Conservation (phyloP, 2,113 vertebrate species). For the Neolamprologus sp. region DNA sequence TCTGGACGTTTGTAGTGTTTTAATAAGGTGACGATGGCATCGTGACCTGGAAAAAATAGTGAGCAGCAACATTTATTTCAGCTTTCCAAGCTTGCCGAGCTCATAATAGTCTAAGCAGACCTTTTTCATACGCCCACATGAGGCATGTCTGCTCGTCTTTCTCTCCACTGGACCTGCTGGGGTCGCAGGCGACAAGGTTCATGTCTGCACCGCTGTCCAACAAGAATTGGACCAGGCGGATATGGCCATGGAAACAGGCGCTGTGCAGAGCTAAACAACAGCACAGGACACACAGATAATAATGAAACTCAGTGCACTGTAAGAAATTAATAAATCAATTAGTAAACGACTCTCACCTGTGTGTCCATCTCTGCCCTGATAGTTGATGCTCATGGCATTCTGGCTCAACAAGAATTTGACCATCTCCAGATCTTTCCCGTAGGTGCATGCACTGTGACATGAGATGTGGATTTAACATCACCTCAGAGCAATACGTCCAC, state of each 20-base stretch:
- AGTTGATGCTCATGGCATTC: conserved; percentile 83
- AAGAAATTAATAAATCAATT: neutral
- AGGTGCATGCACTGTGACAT: conserved; percentile 84
- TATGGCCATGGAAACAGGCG: conserved; percentile 92
- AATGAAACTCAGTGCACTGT: neutral
- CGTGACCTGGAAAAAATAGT: conserved; percentile 74
- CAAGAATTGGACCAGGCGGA: conserved; percentile 87
- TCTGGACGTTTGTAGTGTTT: conserved; percentile 93
- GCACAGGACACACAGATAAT: neutral
- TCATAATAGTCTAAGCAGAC: conserved; percentile 43
- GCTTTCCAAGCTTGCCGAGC: neutral
- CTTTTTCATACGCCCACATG: conserved; percentile 99
- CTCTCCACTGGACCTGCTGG: conserved; percentile 92
- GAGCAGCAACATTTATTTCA: neutral
- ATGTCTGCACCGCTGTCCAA: conserved; percentile 92
- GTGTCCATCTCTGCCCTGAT: conserved; percentile 91
- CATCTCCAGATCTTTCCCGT: conserved; percentile 87
- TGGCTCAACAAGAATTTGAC: conserved; percentile 89
- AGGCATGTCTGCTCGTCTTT: conserved; percentile 96
- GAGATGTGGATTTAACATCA: neutral
- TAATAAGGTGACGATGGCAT: conserved; percentile 88
- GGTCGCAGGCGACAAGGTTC: conserved; percentile 92
- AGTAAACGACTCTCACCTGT: conserved; percentile 72
- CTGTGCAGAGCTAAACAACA: conserved; percentile 81
- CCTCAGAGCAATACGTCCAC: neutral